A percentile compares a stretch with the other conserved stretches of the same genome.
These are phyloP conservation scores for Machimus atricapillus DNA, from an alignment of 2,888 invertebrate genomes.

Conservation along the genomic window DNA sequence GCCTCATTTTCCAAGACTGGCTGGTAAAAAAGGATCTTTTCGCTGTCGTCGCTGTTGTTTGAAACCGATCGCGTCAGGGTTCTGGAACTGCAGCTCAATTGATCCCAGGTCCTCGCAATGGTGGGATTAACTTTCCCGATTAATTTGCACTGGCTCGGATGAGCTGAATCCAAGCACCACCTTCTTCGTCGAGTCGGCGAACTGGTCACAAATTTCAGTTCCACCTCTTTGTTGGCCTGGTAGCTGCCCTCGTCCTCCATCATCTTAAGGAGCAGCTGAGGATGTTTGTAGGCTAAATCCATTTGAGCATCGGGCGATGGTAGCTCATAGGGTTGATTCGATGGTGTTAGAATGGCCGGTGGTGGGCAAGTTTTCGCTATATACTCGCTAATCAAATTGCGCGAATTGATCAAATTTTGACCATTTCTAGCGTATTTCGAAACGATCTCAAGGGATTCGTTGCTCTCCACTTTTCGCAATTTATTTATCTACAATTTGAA, in stretches of 20 bases:
- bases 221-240: constrained; percentile 30
- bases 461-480: constrained; percentile 38
- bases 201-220: constrained; percentile 10
- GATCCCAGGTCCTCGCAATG: constrained; percentile 50
- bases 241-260: constrained; percentile 11
- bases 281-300: constrained; percentile 58
- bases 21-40: constrained; percentile 44
- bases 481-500: constrained; percentile 37
- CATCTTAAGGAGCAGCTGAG: constrained; percentile 61
- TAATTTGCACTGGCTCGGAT: constrained; percentile 42
- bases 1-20: constrained; percentile 42
- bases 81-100: constrained; percentile 40
- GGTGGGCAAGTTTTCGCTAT: constrained; percentile 47
- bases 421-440: neutral
- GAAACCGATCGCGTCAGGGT: constrained; percentile 39
- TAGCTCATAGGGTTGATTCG: constrained; percentile 40
- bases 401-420: constrained; percentile 27
- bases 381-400: constrained; percentile 50
- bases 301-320: constrained; percentile 47
- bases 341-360: constrained; percentile 48
- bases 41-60: constrained; percentile 46
- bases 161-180: neutral
- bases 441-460: constrained; percentile 21
- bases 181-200: neutral
- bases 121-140: constrained; percentile 49